Evolutionary conservation across 2,113 vertebrate genomes (phyloP).

Genomic region (Empidonax traillii): DNA sequence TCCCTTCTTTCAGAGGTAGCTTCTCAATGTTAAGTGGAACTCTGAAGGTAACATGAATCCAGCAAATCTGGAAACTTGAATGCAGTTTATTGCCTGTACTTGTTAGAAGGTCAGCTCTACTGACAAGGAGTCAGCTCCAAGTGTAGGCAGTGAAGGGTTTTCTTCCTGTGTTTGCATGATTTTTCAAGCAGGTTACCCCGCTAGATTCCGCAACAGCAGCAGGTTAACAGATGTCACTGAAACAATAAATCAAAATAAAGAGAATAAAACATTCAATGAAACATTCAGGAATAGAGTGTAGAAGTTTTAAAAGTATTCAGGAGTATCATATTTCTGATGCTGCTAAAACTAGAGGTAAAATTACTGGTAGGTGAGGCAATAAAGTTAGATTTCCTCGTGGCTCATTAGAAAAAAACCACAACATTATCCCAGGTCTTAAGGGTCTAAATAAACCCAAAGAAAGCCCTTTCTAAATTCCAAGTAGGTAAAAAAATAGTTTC

Average conservation of each 20-base stretch:
- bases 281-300: neutral
- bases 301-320: neutral
- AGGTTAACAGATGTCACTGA: neutral
- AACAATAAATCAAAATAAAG: neutral
- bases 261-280: neutral
- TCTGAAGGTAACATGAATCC: neutral
- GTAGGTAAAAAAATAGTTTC: neutral
- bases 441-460: neutral
- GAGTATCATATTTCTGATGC: neutral
- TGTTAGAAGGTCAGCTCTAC: neutral
- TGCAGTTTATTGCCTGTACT: neutral
- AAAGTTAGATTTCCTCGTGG: neutral
- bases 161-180: accelerated
- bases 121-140: neutral
- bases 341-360: neutral
- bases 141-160: neutral
- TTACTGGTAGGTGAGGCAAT: neutral
- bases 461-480: neutral
- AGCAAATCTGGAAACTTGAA: neutral
- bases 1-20: neutral
- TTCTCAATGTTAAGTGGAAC: neutral
- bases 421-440: neutral
- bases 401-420: neutral
- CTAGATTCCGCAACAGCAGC: neutral
- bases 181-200: neutral